Base-by-base conservation (phyloP, 2,888 invertebrate genomes). In the Drosophila hamatofila region DNA sequence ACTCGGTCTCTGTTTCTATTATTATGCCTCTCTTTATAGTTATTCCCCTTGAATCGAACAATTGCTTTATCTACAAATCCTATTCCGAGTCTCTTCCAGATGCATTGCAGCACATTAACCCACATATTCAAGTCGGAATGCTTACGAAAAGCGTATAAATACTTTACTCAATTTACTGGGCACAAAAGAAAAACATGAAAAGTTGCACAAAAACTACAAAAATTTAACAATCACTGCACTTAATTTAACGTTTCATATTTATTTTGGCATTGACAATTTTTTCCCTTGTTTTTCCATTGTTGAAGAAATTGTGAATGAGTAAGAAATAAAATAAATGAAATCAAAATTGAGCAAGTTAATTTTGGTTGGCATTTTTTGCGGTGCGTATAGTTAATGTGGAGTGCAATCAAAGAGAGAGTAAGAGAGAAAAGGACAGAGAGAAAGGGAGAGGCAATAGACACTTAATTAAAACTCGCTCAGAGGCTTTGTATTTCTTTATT, bases 231-330 rank as follows among this genome's bases (percentile, higher is more conserved):
- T 86, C 86, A 86, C 62, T 70, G 77, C 64, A 72, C 70, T 80
- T 81, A 82, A 84, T 86, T 82, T 82, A 37, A 72, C 56, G 61
- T 75, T 72, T 75, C 42, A 66, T 72, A 61, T 61, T 77, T 71
- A 66, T 66, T 80, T 81, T 83, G 85, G 82, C 88, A 86, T 86
- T 86, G 85, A 86, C 87, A 82, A 68, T 79, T 82, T 75, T 79
- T 72, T 51, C 6, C 44, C 18, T 21, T 37, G 21, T 48, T 46
- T 33, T 27, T 18, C 61, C 61, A 77, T 84, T 87, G 88, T 84
- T 80, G 54, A 72, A 56, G 68, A 82, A 84, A 87, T 87, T 80
- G 70, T 81, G 72, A 51, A 49, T 49, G 48, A 49, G 27, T 18
- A 6, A 6, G 16, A 30, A 30, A 83, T 44, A 83, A 75, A 33